A percentile compares a stretch with the other conserved stretches of the same genome.
Evolutionary conservation across 2,888 invertebrate species (phyloP).

Genomic region (Drosophila silvestris): DNA sequence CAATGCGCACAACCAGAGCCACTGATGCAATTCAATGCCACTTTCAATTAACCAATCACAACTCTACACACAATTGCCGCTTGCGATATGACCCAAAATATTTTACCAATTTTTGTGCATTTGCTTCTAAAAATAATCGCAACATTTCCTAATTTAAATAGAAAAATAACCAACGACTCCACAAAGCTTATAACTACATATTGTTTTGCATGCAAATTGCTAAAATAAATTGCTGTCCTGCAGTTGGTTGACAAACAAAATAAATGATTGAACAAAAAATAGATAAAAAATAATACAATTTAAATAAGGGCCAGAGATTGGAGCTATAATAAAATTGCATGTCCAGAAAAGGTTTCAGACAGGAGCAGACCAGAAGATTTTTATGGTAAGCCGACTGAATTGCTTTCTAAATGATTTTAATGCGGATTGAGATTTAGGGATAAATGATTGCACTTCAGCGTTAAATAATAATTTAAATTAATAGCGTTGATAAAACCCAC

Average conservation of each 20-base stretch:
- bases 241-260: conserved; percentile 21
- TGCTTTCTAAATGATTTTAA: conserved; percentile 10
- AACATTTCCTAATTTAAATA: conserved; percentile 4
- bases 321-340: neutral
- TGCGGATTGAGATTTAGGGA: conserved; percentile 5
- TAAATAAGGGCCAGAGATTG: conserved; percentile 4
- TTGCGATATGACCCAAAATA: conserved; percentile 29
- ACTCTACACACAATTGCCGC: conserved; percentile 41
- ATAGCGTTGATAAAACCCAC: neutral
- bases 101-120: neutral
- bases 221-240: conserved; percentile 52
- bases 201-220: conserved; percentile 73
- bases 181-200: conserved; percentile 8
- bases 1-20: conserved; percentile 81
- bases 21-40: conserved; percentile 79
- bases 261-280: conserved; percentile 5
- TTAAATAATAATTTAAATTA: neutral
- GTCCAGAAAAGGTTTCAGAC: conserved; percentile 1
- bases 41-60: conserved; percentile 58
- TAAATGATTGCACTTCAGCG: conserved; percentile 34
- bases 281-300: conserved; percentile 7
- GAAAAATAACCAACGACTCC: conserved; percentile 6
- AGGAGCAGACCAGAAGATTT: conserved; percentile 22
- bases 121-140: conserved; percentile 5
- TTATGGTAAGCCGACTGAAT: conserved; percentile 9